Evolutionary conservation across 2,113 vertebrate species (phyloP), one percentile per base, ranked within the genome.

Genomic region (Protomyctophum bolini): DNA sequence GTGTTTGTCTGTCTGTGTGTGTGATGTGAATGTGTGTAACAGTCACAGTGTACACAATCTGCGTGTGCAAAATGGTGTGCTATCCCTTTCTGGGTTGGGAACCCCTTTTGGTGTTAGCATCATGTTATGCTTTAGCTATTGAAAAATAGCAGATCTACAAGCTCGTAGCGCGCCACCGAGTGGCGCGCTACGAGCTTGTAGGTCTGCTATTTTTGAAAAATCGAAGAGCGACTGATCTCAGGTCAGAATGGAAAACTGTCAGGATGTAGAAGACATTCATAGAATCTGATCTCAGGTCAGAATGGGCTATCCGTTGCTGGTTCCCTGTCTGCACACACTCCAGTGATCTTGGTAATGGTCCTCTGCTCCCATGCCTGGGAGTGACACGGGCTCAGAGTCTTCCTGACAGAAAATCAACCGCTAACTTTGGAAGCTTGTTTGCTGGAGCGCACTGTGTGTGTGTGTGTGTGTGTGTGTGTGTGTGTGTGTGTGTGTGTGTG

Each of bases 381-480:
- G 58, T 90, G 88, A 91, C 67, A 61, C 68, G 29, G 63, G 70
- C 64, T 83, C 61, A 81, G 71, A 90, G 83, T 86, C 73, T 12
- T 48, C 82, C 63, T 89, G 90, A 92, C 87, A 91, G 89, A 83
- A 91, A 89, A 88, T 91, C 90, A 86, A 90, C 86, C 65, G 68
- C 86, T 86, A 83, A 68, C 83, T 82, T 21, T 87, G 88, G 75
- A 73, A 73, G 77, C 79, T 83, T 83, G 86, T 90, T 87, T 88
- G 81, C 80, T 88, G 82, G 70, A 86, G 86, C 73, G 59, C 47
- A 55, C 78, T 41, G 21, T 21, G 21, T 21, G 21, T 21, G 21
- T 21, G 21, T 21, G 21, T 21, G 21, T 21, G 21, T 21, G 21
- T 21, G 21, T 52, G 51, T 52, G 51, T 52, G 8, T 52, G 50